Evolutionary conservation across 2,888 invertebrate genomes (phyloP), one percentile per base, ranked within the genome.

Genomic region (Meteorus colon): DNA sequence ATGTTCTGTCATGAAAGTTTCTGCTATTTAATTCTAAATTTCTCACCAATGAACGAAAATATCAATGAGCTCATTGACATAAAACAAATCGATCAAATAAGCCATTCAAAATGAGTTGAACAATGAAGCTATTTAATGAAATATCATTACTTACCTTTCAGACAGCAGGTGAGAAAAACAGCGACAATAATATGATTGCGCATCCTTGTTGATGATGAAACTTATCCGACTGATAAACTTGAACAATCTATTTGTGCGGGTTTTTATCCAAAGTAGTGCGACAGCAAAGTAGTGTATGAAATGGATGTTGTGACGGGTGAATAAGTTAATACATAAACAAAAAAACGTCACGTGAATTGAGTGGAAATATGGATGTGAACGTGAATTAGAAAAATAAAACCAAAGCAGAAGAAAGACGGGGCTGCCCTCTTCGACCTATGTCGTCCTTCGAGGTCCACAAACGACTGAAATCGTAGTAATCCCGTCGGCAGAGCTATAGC

Each of bases 371-470:
- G 78, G 80, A 63, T 65, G 45, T 48, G 69, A 66, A 79, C 80
- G 81, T 78, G 81, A 79, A 80, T 80, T 77, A 81, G 77, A 79
- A 77, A 78, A 24, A 24, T 24, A 78, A 80, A 76, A 67, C 70
- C 67, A 76, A 77, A 75, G 77, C 77, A 79, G 79, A 75, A 79
- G 78, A 81, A 85, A 83, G 82, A 84, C 83, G 83, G 83, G 84
- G 24, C 82, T 85, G 83, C 82, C 86, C 86, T 87, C 87, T 86
- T 87, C 88, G 86, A 88, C 88, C 88, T 88, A 88, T 88, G 84
- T 86, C 89, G 89, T 89, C 89, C 89, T 89, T 88, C 88, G 88
- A 89, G 88, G 87, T 88, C 86, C 87, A 88, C 89, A 88, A 89
- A 86, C 88, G 87, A 89, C 89, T 89, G 89, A 88, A 86, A 83